Conservation (phyloP, 2,113 vertebrate genomes). For the Ceuthmochares aereus region DNA sequence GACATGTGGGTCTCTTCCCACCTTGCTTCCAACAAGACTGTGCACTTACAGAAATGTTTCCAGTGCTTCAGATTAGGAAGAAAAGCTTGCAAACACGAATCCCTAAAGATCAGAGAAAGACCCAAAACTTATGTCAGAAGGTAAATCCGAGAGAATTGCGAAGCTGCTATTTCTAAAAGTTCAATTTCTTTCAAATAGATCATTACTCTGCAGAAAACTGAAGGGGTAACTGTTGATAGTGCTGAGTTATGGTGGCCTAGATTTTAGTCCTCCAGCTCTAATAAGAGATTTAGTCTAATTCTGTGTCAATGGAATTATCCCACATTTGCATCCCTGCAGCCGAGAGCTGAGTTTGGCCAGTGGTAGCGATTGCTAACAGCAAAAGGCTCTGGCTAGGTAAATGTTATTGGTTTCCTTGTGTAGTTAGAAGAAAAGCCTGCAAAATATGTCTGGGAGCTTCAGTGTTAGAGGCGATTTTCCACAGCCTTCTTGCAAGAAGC, state of each 20-base stretch:
- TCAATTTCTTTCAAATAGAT: slow-evolving; percentile 30
- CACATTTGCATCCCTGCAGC: slow-evolving; percentile 38
- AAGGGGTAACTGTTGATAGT: slow-evolving; percentile 43
- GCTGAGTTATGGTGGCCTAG: slow-evolving; percentile 52
- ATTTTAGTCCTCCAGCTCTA: slow-evolving; percentile 45
- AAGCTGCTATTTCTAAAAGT: slow-evolving; percentile 22
- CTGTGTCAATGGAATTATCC: slow-evolving; percentile 14
- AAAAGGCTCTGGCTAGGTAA: background rate
- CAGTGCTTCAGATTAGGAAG: background rate
- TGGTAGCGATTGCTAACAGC: background rate
- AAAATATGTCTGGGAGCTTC: background rate
- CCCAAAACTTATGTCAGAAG: background rate
- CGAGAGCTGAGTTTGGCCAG: background rate
- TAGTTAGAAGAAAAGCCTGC: background rate
- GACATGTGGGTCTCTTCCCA: background rate
- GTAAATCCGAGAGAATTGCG: slow-evolving; percentile 15
- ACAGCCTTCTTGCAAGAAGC: slow-evolving; percentile 2
- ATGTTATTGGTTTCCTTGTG: background rate
- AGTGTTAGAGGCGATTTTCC: background rate
- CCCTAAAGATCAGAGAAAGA: background rate
- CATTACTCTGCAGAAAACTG: slow-evolving; percentile 46
- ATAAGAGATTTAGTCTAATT: slow-evolving; percentile 57
- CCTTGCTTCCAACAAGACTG: background rate
- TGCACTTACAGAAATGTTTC: background rate
- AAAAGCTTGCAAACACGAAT: background rate